Conservation (phyloP, 2,888 invertebrate genomes). For the Argyresthia albistria region DNA sequence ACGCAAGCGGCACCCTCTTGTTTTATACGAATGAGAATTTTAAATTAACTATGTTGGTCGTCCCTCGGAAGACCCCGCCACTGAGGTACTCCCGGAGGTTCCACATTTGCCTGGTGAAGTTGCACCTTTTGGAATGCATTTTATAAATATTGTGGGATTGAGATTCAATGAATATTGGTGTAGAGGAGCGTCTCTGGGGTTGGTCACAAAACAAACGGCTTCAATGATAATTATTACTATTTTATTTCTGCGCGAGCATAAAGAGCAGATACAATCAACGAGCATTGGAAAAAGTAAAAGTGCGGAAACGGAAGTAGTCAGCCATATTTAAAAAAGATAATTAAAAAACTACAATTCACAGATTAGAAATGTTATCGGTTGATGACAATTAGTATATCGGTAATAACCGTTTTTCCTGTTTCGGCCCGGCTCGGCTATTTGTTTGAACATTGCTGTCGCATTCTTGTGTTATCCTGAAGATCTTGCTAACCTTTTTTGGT, state of each 20-base stretch:
- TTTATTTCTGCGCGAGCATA: too few relatives aligned
- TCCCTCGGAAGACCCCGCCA: conserved; percentile 38
- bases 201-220: too few relatives aligned
- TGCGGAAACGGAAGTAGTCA: too few relatives aligned
- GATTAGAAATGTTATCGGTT: too few relatives aligned
- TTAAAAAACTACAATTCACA: too few relatives aligned
- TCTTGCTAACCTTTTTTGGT: too few relatives aligned
- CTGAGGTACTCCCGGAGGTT: conserved; percentile 29
- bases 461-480: background rate
- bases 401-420: background rate
- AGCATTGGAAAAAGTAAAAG: too few relatives aligned
- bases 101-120: conserved; percentile 17
- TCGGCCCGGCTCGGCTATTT: background rate
- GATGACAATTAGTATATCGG: background rate
- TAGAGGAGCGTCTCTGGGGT: background rate
- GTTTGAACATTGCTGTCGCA: background rate
- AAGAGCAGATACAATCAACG: too few relatives aligned
- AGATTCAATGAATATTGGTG: background rate
- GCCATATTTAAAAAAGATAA: too few relatives aligned
- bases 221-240: too few relatives aligned
- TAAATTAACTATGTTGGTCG: conserved; percentile 69
- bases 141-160: background rate
- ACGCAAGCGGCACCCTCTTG: conserved; percentile 68
- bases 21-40: conserved; percentile 71
- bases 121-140: background rate